Conservation (phyloP, 2,797 vertebrate genomes). For the Cryptoprocta ferox region DNA sequence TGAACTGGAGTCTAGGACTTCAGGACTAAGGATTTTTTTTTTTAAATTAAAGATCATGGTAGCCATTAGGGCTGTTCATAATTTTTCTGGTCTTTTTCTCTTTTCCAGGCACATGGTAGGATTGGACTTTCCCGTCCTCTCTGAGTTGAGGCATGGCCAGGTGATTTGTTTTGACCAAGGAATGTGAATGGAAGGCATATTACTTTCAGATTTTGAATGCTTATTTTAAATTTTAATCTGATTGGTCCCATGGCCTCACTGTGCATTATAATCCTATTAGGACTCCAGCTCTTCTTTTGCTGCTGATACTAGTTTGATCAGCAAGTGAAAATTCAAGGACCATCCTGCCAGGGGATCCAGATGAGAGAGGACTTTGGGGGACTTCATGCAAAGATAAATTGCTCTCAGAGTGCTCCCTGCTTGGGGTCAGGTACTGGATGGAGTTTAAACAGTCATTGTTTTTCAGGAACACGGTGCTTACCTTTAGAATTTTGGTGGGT, state of each 20-base stretch:
- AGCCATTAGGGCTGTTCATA: not conserved
- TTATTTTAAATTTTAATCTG: slow-evolving; percentile 20
- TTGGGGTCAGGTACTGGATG: not conserved
- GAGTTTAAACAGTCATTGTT: not conserved
- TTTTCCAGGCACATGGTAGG: not conserved
- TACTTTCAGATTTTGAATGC: not conserved
- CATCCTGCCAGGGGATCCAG: too few species aligned
- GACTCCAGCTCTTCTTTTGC: not conserved
- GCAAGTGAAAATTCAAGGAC: not conserved
- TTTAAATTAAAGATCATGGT: not conserved
- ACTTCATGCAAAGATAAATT: not conserved
- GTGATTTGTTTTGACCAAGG: not conserved
- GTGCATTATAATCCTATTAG: not conserved
- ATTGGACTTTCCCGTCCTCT: not conserved
- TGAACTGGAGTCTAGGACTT: not conserved
- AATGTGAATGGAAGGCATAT: not conserved
- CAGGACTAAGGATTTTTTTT: not conserved
- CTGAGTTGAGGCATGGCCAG: not conserved
- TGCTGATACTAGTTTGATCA: not conserved
- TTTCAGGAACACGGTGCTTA: not conserved
- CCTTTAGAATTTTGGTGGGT: not conserved
- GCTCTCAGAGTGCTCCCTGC: not conserved
- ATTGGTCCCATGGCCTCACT: not conserved
- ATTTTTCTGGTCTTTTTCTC: not conserved
- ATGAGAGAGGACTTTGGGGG: not conserved